Percentiles rank a stretch among this genome's conserved stretches.
phyloP scores from a whole-genome alignment of 2,797 vertebrate genomes.

The Acropternis orthonyx region DNA sequence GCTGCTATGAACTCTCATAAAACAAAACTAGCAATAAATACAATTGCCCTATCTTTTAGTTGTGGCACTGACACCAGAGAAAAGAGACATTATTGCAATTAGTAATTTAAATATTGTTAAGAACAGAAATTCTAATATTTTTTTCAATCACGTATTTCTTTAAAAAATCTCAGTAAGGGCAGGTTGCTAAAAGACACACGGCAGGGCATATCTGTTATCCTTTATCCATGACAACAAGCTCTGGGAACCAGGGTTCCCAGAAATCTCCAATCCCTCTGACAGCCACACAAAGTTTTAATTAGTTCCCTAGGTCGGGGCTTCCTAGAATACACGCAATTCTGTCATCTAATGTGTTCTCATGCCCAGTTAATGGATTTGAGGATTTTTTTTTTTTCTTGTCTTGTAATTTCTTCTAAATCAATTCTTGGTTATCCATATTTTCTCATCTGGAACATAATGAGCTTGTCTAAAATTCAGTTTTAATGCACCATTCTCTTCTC shows the following conservation, averaged over 20 bases:
- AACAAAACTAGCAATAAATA: neutral
- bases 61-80: neutral
- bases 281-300: conserved; percentile 53
- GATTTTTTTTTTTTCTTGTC: neutral
- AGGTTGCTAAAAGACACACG: neutral
- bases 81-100: neutral
- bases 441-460: conserved; percentile 22
- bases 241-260: neutral
- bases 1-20: neutral
- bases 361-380: neutral
- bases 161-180: neutral
- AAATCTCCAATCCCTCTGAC: neutral
- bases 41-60: neutral
- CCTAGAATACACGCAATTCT: conserved; percentile 15
- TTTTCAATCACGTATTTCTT: neutral
- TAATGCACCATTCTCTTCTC: neutral
- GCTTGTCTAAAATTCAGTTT: conserved; percentile 3
- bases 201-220: neutral
- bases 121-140: neutral
- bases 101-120: neutral
- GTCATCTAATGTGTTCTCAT: neutral
- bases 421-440: conserved; percentile 11
- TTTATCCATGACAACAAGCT: neutral
- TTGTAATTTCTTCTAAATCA: conserved; percentile 9
- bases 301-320: conserved; percentile 6